Base-by-base conservation (phyloP, 1,140 invertebrate species). In the Plectus sambesii region DNA sequence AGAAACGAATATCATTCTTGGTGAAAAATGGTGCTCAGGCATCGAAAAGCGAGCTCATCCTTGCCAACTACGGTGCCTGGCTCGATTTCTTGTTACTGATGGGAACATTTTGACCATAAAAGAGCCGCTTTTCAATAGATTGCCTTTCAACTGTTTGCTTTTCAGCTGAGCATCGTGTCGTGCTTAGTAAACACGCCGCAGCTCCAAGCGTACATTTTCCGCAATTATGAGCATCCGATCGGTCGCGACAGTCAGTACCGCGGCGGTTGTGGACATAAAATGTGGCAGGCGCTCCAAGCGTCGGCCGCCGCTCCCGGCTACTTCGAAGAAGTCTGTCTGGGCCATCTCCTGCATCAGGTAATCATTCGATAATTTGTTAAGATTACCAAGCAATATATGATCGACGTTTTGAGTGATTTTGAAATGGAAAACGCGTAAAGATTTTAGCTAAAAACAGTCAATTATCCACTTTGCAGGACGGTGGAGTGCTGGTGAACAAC, bases 281-380 rank as follows among this genome's bases (percentile, higher is more conserved):
- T 89, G 12, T 94, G 87, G 85, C 81, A 92, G 75, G 83, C 85
- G 8, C 80, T 87, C 2, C 72, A 87, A 63, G 87, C 87, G 6
- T 89, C 86, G 5, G 83, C 86, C 33, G 87, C 88, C 40, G 88
- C 88, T 17, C 88, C 88, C 2, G 84, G 83, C 0, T 89, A 89
- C 73, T 93, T 89, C 73, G 80, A 85, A 66, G 85, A 89, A 67
- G 87, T 82, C 60, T 76, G 78, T 57, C 72, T 83, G 15, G 80
- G 79, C 42, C 80, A 82, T 23, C 76, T 79, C 61, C 69, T 88
- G 53, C 84, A 87, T 70, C 83, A 87, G 73, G 83, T 85, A 68
- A 72, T 69, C n/a, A n/a, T n/a, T n/a, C n/a, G n/a, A n/a, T n/a
- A n/a, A n/a, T n/a, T n/a, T n/a, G n/a, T n/a, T n/a, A n/a, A n/a